A percentile compares a stretch with the other conserved stretches of the same genome.
Evolutionary conservation across 2,888 invertebrate species (phyloP).

Genomic region (Nephrotoma flavescens): DNA sequence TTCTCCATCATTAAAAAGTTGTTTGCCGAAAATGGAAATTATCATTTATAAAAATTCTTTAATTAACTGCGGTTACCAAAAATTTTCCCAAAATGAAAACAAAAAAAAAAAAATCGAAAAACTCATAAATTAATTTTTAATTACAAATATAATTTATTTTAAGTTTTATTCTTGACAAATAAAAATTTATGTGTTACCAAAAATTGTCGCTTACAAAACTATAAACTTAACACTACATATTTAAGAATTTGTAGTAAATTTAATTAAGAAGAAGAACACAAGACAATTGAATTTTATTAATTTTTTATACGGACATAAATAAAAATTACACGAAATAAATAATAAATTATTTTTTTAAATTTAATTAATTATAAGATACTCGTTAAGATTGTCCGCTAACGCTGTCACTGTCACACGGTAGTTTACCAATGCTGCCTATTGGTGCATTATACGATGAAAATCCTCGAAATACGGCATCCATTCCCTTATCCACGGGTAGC

Average conservation of each 20-base stretch:
- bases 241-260: neutral
- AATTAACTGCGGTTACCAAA: neutral
- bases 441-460: slow-evolving; percentile 1
- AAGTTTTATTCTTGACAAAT: neutral
- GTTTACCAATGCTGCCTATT: neutral
- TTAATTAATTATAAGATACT: neutral
- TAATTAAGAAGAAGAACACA: neutral
- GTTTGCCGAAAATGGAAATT: neutral
- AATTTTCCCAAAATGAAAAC: neutral
- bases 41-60: neutral
- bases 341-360: neutral
- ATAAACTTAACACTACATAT: neutral
- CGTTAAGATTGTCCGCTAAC: neutral
- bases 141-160: neutral
- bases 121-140: neutral
- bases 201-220: neutral
- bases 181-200: neutral
- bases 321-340: neutral
- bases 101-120: neutral
- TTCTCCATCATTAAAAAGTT: neutral
- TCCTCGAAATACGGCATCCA: neutral
- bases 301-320: neutral
- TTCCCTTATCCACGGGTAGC: neutral
- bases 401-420: neutral
- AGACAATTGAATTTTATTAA: neutral